These are phyloP conservation scores for Patella pellucida DNA, from an alignment of 2,888 invertebrate genomes.

Conservation along the genomic window DNA sequence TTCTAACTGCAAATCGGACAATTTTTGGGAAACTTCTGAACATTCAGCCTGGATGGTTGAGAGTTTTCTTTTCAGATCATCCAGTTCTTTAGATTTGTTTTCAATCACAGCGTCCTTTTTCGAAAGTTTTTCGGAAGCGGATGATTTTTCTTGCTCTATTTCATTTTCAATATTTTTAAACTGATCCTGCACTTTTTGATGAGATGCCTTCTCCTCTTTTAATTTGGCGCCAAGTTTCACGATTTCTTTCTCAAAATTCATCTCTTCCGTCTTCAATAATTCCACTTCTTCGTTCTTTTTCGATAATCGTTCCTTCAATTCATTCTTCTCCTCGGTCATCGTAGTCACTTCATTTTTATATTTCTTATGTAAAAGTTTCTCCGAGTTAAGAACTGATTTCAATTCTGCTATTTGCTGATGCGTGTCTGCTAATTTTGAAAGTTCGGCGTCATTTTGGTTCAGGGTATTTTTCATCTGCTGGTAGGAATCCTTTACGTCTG, in stretches of 20 bases:
- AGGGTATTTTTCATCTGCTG: not conserved
- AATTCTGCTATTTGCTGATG: slow-evolving; percentile 46
- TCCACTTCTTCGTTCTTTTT: slow-evolving; percentile 25
- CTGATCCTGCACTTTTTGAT: not conserved
- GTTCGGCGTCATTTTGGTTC: not conserved
- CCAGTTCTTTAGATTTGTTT: not conserved
- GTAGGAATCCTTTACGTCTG: not conserved
- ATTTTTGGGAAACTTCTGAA: not conserved
- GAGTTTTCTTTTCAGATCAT: slow-evolving; percentile 22
- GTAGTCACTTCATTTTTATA: slow-evolving; percentile 33
- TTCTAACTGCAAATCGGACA: not conserved
- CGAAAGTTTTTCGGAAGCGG: not conserved
- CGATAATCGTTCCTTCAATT: slow-evolving; percentile 21
- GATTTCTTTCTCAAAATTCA: slow-evolving; percentile 22
- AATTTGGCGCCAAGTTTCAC: slow-evolving; percentile 24
- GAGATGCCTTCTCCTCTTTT: slow-evolving; percentile 21
- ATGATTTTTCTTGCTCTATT: not conserved
- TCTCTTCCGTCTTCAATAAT: slow-evolving; percentile 27
- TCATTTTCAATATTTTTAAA: not conserved
- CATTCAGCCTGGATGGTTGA: slow-evolving; percentile 15
- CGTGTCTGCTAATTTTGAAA: slow-evolving; percentile 34
- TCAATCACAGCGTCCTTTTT: not conserved
- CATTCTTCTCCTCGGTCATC: slow-evolving; percentile 21
- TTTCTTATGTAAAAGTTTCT: slow-evolving; percentile 44
- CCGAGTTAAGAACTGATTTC: slow-evolving; percentile 44